Evolutionary conservation across 2,888 invertebrate genomes (phyloP), one percentile per base, ranked within the genome.

Genomic region (Macaria liturata): DNA sequence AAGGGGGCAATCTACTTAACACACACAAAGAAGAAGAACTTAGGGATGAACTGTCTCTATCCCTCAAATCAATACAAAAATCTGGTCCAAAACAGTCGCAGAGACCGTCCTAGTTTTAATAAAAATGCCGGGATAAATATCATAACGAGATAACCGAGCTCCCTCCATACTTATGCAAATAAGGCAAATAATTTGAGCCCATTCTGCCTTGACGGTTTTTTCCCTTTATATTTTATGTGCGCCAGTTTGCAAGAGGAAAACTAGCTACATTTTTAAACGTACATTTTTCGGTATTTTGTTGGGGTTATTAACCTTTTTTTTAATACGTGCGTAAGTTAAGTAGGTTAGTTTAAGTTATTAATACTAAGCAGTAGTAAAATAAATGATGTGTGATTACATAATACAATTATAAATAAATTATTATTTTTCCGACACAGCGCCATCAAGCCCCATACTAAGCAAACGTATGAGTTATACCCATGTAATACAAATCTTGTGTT

Each of bases 101-200:
- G 34, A 50, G 44, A 3, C 39, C 45, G 51, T 45, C 51, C 51
- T 51, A 40, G 8, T 53, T 46, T 64, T 50, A 60, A 57, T 59
- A 61, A 51, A 64, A 53, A 47, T 46, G 61, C 62, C 49, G 52
- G 67, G 54, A 60, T 57, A 59, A 65, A 67, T 63, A 68, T 62
- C 64, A 66, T 66, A 64, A 62, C 55, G 57, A 68, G 66, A 69
- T 66, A 70, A 65, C 64, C 56, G 56, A 59, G 59, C 62, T 65
- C 59, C 57, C 65, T 57, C 63, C 69, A 68, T 71, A 69, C 67
- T 71, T 71, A 71, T 70, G 69, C 65, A 71, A 71, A 71, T 68
- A 61, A 64, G 62, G 54, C 50, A 66, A 66, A 71, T 71, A 67
- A 71, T 71, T 71, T 71, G 68, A 62, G 61, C 65, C 65, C 66